phyloP scores from a whole-genome alignment of 2,888 invertebrate species.

The Callyntrura guangdongensis region DNA sequence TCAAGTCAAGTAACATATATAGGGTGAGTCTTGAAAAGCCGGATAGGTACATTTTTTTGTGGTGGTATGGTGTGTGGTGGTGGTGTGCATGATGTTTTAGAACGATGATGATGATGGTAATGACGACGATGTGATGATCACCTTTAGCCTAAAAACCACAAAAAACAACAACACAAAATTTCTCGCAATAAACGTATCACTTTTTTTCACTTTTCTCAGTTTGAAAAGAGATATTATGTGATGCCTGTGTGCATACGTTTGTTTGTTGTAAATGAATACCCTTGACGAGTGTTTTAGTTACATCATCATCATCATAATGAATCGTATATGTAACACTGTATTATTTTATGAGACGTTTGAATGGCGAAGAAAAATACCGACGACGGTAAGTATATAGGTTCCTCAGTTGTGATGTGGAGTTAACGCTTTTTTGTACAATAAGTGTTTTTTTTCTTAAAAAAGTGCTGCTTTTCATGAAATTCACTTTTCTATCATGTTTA shows the following conservation, averaged over 20 bases:
- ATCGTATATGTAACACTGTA: not conserved
- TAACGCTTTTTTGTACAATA: not conserved
- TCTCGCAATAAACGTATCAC: conserved; percentile 72
- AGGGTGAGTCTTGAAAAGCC: not conserved
- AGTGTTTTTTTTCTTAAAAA: not conserved
- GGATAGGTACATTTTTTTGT: conserved; percentile 28
- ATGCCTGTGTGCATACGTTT: not conserved
- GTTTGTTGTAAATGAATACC: not conserved
- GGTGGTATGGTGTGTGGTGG: too few relatives aligned
- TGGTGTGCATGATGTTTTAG: not conserved
- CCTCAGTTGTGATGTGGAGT: too few relatives aligned
- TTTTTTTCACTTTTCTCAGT: conserved; percentile 17
- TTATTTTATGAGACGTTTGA: conserved; percentile 44
- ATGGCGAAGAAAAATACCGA: conserved; percentile 58
- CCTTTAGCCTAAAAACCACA: conserved; percentile 74
- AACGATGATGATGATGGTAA: conserved; percentile 58
- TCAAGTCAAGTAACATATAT: not conserved
- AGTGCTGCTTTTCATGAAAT: not conserved
- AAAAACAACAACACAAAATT: conserved; percentile 60
- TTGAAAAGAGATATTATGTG: not conserved
- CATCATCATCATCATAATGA: conserved; percentile 40
- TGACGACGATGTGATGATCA: conserved; percentile 72
- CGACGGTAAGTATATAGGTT: not conserved
- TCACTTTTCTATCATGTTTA: not conserved
- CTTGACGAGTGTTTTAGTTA: conserved; percentile 36